Conservation (phyloP, 2,888 invertebrate species). For the Tortrix viridana region DNA sequence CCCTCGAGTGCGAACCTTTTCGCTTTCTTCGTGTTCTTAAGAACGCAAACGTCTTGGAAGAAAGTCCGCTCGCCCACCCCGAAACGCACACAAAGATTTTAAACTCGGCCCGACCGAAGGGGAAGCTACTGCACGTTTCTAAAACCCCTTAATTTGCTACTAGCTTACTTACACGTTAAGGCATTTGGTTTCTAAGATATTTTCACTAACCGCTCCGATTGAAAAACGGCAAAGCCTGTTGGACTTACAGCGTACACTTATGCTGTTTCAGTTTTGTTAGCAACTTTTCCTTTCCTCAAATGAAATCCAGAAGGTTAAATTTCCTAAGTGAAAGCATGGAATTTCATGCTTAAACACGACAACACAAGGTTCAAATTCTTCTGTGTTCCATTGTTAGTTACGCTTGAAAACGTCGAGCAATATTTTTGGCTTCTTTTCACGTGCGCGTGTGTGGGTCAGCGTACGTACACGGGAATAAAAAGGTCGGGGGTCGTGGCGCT, state of each 20-base stretch:
- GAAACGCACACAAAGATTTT: conserved; percentile 51
- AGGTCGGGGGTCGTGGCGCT: conserved; percentile 69
- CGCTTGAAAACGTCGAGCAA: conserved; percentile 29
- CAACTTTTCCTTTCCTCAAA: conserved; percentile 37
- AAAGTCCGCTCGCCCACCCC: conserved; percentile 67
- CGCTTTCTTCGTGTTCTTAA: conserved; percentile 81
- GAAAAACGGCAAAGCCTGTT: conserved; percentile 12
- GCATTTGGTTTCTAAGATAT: conserved; percentile 39
- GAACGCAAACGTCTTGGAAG: conserved; percentile 75
- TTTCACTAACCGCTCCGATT: conserved; percentile 35
- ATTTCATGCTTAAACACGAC: conserved; percentile 31
- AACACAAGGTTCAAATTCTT: conserved; percentile 39
- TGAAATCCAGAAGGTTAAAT: neutral
- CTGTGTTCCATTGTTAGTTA: conserved; percentile 46
- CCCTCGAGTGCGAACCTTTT: conserved; percentile 78
- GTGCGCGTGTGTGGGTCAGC: conserved; percentile 59
- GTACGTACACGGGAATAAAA: conserved; percentile 57
- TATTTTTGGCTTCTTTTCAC: conserved; percentile 71
- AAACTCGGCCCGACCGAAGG: conserved; percentile 46
- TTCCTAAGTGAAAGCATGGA: conserved; percentile 24
- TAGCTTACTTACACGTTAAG: conserved; percentile 36
- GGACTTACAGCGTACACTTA: conserved; percentile 38
- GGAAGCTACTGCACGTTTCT: conserved; percentile 32
- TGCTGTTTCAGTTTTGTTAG: conserved; percentile 45
- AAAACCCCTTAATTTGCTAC: conserved; percentile 51